Evolutionary conservation across 2,888 invertebrate genomes (phyloP).

Genomic region (Drosophila mayaguana): DNA sequence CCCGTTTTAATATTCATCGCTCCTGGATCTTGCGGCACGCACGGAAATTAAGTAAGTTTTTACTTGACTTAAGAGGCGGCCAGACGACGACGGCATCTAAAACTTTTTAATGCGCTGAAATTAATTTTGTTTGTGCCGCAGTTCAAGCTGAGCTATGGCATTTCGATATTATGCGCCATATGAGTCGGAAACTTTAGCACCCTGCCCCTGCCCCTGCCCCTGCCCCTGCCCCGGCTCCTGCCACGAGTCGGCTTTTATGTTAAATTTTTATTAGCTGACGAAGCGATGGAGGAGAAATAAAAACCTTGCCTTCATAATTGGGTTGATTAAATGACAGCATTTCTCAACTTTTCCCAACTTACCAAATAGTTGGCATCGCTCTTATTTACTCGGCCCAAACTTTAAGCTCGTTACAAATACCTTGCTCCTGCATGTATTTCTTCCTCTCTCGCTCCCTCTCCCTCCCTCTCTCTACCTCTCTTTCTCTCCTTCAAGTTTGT

Average conservation of each 20-base stretch:
- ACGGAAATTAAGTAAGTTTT: constrained; percentile 60
- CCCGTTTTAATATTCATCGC: constrained; percentile 56
- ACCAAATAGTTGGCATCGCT: constrained; percentile 68
- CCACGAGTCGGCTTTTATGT: constrained; percentile 47
- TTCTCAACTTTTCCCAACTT: constrained; percentile 53
- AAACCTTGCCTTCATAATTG: constrained; percentile 63
- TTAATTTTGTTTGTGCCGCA: constrained; percentile 69
- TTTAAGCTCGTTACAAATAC: constrained; percentile 13
- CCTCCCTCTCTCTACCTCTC: no score
- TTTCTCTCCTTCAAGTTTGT: background rate
- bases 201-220: background rate
- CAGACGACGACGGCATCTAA: constrained; percentile 8
- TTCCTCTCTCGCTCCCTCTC: background rate
- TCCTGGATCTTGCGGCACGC: constrained; percentile 34
- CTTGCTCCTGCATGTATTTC: background rate
- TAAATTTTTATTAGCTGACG: constrained; percentile 64
- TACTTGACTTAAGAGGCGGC: constrained; percentile 27
- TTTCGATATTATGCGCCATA: constrained; percentile 67
- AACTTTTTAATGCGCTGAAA: constrained; percentile 70
- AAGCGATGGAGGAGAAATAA: constrained; percentile 39
- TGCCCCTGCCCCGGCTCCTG: background rate
- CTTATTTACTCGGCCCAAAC: constrained; percentile 63
- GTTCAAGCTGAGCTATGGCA: constrained; percentile 66
- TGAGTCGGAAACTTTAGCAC: constrained; percentile 43
- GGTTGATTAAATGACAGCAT: constrained; percentile 69